A percentile compares a stretch with the other conserved stretches of the same genome.
phyloP scores from a whole-genome alignment of 2,113 vertebrate genomes.

The Mus musculus region GRCm39 chr1:138428501-138429000 shows the following conservation, averaged over 20 bases:
- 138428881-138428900: neutral
- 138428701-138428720: constrained; percentile 16
- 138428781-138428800: neutral
- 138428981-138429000: neutral
- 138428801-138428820: constrained; percentile 1
- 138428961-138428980: constrained; percentile 10
- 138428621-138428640: constrained; percentile 64
- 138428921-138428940: neutral
- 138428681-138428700: constrained; percentile 22
- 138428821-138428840: neutral
- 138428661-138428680: constrained; percentile 51
- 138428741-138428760: constrained; percentile 9
- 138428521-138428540: constrained; percentile 39
- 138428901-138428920: constrained; percentile 1
- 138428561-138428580: neutral
- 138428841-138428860: constrained; percentile 31
- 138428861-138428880: constrained; percentile 37
- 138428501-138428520: constrained; percentile 53
- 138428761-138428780: neutral
- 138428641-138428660: constrained; percentile 72
- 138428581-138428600: constrained; percentile 48
- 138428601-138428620: constrained; percentile 55
- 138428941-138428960: neutral
- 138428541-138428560: neutral
- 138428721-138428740: constrained; percentile 45